These are phyloP conservation scores for Netelia fuscicornis DNA, from an alignment of 2,888 invertebrate species.

Conservation along the genomic window DNA sequence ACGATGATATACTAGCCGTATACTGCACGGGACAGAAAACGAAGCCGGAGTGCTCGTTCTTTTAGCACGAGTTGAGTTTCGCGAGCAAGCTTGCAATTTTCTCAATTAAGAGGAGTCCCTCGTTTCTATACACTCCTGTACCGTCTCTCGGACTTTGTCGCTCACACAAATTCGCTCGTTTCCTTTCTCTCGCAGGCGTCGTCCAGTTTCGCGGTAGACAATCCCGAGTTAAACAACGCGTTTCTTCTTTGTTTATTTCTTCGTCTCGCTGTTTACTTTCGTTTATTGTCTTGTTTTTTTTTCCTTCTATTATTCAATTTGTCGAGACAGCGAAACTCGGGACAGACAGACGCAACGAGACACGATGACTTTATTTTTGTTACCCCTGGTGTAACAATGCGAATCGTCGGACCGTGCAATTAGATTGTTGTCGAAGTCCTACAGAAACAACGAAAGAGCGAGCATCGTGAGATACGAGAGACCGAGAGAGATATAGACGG, in stretches of 20 bases:
- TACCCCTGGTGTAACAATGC: slow-evolving; percentile 20
- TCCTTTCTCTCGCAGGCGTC: slow-evolving; percentile 16
- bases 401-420: slow-evolving; percentile 61
- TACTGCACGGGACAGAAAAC: slow-evolving; percentile 54
- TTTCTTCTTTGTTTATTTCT: slow-evolving; percentile 12
- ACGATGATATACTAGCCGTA: slow-evolving; percentile 44
- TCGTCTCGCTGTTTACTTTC: slow-evolving; percentile 12
- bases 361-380: slow-evolving; percentile 28
- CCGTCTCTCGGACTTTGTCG: neutral
- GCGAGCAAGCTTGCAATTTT: slow-evolving; percentile 65
- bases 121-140: slow-evolving; percentile 12
- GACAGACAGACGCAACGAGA: slow-evolving; percentile 63
- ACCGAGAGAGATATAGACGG: slow-evolving; percentile 10
- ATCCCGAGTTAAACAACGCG: slow-evolving; percentile 16
- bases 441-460: slow-evolving; percentile 53
- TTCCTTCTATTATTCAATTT: neutral
- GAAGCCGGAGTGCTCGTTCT: slow-evolving; percentile 47
- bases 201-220: slow-evolving; percentile 25
- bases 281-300: slow-evolving; percentile 2
- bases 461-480: slow-evolving; percentile 2
- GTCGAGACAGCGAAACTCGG: slow-evolving; percentile 43
- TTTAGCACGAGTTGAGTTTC: slow-evolving; percentile 45
- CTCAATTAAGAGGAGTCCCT: slow-evolving; percentile 60
- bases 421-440: slow-evolving; percentile 67
- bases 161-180: slow-evolving; percentile 2